These are phyloP conservation scores for Abramis brama DNA, from an alignment of 2,113 vertebrate genomes.

Conservation along the genomic window DNA sequence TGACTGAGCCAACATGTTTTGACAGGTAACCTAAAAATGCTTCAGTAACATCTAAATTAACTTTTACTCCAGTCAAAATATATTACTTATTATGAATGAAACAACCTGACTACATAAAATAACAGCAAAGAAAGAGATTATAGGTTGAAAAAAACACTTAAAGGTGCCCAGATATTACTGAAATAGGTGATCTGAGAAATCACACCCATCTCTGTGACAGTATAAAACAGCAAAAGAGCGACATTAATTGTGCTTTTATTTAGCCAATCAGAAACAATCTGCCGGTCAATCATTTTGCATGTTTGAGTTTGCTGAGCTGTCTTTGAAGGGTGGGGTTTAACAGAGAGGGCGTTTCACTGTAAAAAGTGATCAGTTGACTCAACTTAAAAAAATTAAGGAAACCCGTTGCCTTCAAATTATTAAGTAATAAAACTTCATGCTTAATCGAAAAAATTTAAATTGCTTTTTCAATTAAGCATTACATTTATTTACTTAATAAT, in stretches of 20 bases:
- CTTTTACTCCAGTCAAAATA: neutral
- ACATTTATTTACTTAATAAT: too few relatives aligned
- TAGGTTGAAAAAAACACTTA: neutral
- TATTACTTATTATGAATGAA: neutral
- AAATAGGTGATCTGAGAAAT: neutral
- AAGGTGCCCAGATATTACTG: neutral
- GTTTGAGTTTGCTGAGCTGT: neutral
- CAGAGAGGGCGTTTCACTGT: neutral
- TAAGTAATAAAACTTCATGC: too few relatives aligned
- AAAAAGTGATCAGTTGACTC: too few relatives aligned
- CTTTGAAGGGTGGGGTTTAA: neutral
- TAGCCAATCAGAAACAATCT: neutral
- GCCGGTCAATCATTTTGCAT: neutral
- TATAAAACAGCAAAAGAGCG: neutral
- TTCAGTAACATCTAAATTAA: conserved; percentile 5
- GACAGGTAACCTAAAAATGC: neutral
- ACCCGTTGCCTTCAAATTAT: too few relatives aligned
- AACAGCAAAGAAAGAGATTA: neutral
- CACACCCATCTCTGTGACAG: neutral
- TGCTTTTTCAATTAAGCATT: too few relatives aligned
- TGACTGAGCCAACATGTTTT: neutral
- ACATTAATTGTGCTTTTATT: neutral
- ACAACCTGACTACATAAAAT: neutral
- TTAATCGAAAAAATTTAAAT: too few relatives aligned
- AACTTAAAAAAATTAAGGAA: too few relatives aligned